Base-by-base conservation (phyloP, 2,888 invertebrate species). In the Pilophorus perplexus region DNA sequence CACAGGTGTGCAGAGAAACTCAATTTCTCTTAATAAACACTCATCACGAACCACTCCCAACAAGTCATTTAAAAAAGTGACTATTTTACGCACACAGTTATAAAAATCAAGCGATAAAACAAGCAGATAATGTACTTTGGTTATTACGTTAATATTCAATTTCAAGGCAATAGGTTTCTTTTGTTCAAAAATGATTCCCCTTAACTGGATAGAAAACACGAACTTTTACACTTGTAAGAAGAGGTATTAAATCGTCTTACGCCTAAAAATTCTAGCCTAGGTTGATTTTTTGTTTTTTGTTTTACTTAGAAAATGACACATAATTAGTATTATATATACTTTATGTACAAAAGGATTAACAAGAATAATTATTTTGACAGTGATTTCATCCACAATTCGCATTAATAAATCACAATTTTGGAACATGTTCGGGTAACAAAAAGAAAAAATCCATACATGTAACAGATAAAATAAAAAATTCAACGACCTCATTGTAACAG, bases 221-320 rank as follows among this genome's bases (percentile, higher is more conserved):
- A 55, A 52, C 28, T 52, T 50, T 18, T 20, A 55, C 55, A 55
- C 38, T 55, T 22, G 38, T 55, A 55, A 37, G 55, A 55, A 55
- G 55, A 55, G 38, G 55, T 33, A 55, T 55, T 37, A 55, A 33
- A 37, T 38, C 12, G 22, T 20, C 38, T 55, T 37, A 37, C 8
- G 12, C 23, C 38, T 55, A 55, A 38, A 18, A 38, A 38, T 22
- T 14, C 38, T 55, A 55, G 14, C 18, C 28, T 38, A 20, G 20
- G 38, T 23, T 55, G 38, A 55, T 55, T 55, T 55, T 54, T 54
- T 54, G 6, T 54, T 52, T 37, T 33, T 55, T 55, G 10, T 22
- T 55, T 55, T 38, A 55, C 37, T 55, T 55, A 55, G 38, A 55
- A 55, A 55, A 55, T 55, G 55, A 55, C 55, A 55, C 55, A 37